phyloP scores from a whole-genome alignment of 2,797 vertebrate genomes.

The Argyrosomus regius region DNA sequence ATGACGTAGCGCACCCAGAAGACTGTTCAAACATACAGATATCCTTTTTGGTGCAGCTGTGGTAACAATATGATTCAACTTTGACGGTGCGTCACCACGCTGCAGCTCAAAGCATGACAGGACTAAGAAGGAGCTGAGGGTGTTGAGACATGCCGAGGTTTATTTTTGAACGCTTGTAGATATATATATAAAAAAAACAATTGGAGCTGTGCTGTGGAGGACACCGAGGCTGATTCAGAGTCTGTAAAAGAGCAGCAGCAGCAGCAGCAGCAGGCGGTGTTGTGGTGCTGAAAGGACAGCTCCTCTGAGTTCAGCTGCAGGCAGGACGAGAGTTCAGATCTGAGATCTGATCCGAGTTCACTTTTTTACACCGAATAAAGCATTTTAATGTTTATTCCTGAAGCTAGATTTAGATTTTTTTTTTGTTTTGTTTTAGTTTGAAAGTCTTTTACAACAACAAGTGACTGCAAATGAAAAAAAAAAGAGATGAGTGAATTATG shows the following conservation, averaged over 20 bases:
- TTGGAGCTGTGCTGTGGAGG: neutral
- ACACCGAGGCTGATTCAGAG: neutral
- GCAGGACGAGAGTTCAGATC: conserved; percentile 18
- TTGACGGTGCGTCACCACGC: conserved; percentile 43
- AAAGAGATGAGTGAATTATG: neutral
- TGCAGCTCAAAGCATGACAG: conserved; percentile 16
- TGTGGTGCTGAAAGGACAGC: conserved; percentile 85
- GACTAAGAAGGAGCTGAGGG: neutral
- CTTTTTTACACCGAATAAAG: no score
- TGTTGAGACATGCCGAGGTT: neutral
- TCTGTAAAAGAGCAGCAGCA: neutral
- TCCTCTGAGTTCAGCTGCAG: conserved; percentile 50
- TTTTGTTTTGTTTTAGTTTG: no score
- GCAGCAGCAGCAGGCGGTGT: neutral
- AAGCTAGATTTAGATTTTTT: no score
- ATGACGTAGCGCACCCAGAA: conserved; percentile 12
- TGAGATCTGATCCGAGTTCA: neutral
- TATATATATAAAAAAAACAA: neutral
- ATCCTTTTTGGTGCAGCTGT: neutral
- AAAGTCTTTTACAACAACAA: neutral
- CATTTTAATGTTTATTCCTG: accelerated
- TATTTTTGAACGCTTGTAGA: neutral
- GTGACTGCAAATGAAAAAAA: neutral
- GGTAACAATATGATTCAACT: conserved; percentile 19
- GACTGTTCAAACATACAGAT: neutral